Conservation (phyloP, 2,797 vertebrate species). For the Xerus rutilus region DNA sequence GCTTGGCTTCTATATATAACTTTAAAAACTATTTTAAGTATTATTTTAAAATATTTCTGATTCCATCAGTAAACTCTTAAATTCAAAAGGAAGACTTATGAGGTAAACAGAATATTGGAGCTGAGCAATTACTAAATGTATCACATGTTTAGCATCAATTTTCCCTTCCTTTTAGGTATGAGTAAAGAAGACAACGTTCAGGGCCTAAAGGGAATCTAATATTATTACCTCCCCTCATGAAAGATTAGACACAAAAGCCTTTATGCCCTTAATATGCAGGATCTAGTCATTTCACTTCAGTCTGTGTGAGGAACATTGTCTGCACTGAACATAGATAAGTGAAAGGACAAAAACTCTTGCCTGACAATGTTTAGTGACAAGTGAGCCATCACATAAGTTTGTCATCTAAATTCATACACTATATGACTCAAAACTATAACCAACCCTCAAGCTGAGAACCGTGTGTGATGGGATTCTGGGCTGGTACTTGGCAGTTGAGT, state of each 20-base stretch:
- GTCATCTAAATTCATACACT: background rate
- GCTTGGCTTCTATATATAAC: background rate
- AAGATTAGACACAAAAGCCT: background rate
- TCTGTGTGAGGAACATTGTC: background rate
- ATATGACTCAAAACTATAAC: background rate
- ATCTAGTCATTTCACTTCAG: background rate
- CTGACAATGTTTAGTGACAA: background rate
- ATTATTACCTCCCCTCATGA: background rate
- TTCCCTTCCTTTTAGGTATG: background rate
- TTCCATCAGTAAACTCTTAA: background rate
- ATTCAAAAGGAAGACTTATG: background rate
- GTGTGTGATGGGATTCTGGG: background rate
- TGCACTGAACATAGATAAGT: background rate
- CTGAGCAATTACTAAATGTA: background rate
- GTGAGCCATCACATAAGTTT: background rate
- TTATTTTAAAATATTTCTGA: background rate
- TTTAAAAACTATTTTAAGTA: background rate
- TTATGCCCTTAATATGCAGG: background rate
- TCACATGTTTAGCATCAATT: background rate
- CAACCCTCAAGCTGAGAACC: background rate
- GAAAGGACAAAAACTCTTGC: background rate
- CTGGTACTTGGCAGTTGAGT: background rate
- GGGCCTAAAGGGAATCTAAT: background rate
- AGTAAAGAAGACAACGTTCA: background rate
- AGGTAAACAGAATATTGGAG: background rate